These are phyloP conservation scores for Drosophila ananassae DNA, from an alignment of 1,140 invertebrate species.

Conservation along the genomic window DNA sequence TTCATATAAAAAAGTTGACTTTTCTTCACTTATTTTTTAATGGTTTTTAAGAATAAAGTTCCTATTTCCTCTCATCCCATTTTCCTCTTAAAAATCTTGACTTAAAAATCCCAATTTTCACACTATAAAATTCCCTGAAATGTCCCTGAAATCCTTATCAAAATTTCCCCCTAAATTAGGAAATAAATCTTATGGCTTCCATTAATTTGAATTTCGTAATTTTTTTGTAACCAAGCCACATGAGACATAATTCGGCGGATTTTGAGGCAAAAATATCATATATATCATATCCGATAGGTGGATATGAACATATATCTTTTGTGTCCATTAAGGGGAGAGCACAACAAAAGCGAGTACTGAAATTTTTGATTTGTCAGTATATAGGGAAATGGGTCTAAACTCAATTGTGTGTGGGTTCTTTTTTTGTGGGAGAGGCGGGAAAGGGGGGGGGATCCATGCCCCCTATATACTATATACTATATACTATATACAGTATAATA, in stretches of 20 bases:
- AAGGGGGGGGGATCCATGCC: neutral
- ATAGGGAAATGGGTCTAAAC: conserved; percentile 77
- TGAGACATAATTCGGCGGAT: neutral
- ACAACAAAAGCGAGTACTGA: conserved; percentile 51
- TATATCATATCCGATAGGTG: conserved; percentile 23
- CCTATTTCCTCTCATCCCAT: no score
- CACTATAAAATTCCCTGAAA: no score
- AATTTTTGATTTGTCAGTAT: conserved; percentile 74
- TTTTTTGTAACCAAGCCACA: neutral
- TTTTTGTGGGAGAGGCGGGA: neutral
- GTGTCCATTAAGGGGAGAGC: conserved; percentile 35
- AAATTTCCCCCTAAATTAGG: no score
- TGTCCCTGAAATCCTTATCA: no score
- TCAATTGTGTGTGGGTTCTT: conserved; percentile 54
- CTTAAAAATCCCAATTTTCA: no score
- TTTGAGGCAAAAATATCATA: conserved; percentile 7
- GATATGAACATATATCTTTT: conserved; percentile 12
- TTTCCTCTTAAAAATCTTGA: no score
- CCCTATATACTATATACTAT: conserved; percentile 10
- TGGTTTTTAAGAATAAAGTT: no score
- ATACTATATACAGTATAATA: conserved; percentile 8
- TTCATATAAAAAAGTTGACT: no score
- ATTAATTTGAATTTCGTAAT: neutral
- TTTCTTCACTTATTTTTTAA: no score
- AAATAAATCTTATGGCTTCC: no score